Base-by-base conservation (phyloP, 2,888 invertebrate species). In the Hipparchia sbordonii region DNA sequence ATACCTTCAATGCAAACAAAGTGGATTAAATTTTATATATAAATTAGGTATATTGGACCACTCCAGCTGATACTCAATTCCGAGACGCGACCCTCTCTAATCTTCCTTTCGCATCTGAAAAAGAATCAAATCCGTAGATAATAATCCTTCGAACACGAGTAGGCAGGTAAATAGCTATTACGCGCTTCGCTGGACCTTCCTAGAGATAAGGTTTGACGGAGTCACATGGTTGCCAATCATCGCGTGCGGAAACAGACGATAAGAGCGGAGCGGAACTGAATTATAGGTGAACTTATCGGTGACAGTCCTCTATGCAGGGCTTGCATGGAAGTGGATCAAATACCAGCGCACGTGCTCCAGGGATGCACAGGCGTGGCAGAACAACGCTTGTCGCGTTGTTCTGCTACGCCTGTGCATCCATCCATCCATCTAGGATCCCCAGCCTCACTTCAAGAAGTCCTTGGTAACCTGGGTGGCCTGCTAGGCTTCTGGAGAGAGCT, bases 91-190 rank as follows among this genome's bases (percentile, higher is more conserved):
- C 84, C 88, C 86, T 80, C 79, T 81, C 82, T 87, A 88, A 89
- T 88, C 87, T 84, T 78, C 79, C 80, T 84, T 82, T 82, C 81
- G 82, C 84, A 87, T 85, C 83, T 80, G 78, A 85, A 84, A 88
- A 88, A 87, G 87, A 88, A 90, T 88, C 88, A 87, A 87, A 87
- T 87, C 85, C 85, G 82, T 84, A 74, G 84, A 80, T 82, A 87
- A 91, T 91, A 89, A 92, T 92, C 89, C 86, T 72, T 74, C 77
- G 85, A 83, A 85, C 84, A 85, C 80, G 84, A 83, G 82, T 82
- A 80, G 81, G 82, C 82, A 92, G 92, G 93, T 93, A 92, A 92
- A 89, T 92, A 92, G 91, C 92, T 92, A 93, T 93, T 92, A 93
- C 85, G 72, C 91, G 93, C 91, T 91, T 87, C 90, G 84, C 77